These are phyloP conservation scores for Pogona vitticeps DNA, from an alignment of 2,113 vertebrate genomes.

Conservation along the genomic window DNA sequence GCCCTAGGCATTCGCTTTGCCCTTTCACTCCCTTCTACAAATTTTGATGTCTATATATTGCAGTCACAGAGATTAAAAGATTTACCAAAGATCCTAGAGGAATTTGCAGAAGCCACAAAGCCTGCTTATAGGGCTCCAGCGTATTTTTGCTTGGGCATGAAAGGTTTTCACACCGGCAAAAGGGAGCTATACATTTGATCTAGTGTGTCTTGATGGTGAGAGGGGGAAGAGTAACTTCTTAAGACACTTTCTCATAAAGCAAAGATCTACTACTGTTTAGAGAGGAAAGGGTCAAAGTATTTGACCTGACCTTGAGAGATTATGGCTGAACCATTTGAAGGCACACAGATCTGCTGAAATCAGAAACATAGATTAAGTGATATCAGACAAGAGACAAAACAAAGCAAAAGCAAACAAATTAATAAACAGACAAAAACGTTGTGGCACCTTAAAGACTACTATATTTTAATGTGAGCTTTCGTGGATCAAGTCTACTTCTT, in stretches of 20 bases:
- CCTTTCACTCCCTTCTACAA: background rate
- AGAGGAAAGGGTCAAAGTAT: constrained; percentile 53
- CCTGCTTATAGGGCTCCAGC: background rate
- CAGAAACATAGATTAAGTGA: constrained; percentile 50
- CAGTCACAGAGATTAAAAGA: background rate
- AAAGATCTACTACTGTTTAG: constrained; percentile 61
- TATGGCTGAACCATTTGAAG: constrained; percentile 49
- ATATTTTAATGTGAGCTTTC: no score
- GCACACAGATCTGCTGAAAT: constrained; percentile 43
- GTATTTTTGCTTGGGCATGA: background rate
- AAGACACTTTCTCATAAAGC: constrained; percentile 51
- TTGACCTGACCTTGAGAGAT: constrained; percentile 45
- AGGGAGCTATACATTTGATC: constrained; percentile 25
- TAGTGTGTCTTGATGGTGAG: constrained; percentile 19
- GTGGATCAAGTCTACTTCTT: no score
- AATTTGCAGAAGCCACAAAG: constrained; percentile 21
- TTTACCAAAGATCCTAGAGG: constrained; percentile 28
- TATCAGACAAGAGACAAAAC: no score
- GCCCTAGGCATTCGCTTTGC: background rate
- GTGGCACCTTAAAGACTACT: no score
- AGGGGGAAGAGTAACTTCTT: constrained; percentile 33
- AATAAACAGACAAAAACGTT: no score
- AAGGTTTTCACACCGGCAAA: constrained; percentile 34
- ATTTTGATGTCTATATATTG: background rate
- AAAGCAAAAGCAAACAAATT: no score